Percentiles rank a stretch among this genome's conserved stretches.
Evolutionary conservation across 2,113 vertebrate species (phyloP).

Genomic region (Gasterosteus nipponicus): DNA sequence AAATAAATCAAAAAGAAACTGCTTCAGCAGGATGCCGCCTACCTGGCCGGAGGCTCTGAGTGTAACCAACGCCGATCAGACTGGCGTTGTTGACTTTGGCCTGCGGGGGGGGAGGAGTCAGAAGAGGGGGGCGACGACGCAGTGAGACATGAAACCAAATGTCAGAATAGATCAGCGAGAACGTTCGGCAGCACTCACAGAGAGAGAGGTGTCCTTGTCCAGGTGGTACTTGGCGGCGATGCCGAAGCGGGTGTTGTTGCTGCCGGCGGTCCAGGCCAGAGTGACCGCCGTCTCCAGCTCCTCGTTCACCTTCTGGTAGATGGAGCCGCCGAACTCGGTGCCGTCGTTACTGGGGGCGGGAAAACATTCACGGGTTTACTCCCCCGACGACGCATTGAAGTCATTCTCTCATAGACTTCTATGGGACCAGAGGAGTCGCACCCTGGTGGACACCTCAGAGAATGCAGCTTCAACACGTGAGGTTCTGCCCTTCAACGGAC

Average conservation of each 20-base stretch:
- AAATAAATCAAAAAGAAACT: background rate
- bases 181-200: constrained; percentile 81
- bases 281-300: constrained; percentile 92
- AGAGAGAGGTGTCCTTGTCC: constrained; percentile 88
- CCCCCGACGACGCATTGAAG: too few species aligned
- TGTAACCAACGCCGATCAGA: constrained; percentile 94
- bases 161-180: background rate
- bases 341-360: constrained; percentile 88
- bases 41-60: constrained; percentile 93
- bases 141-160: background rate
- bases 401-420: background rate
- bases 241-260: constrained; percentile 97
- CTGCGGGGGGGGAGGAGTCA: constrained; percentile 66
- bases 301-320: constrained; percentile 95
- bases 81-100: constrained; percentile 98
- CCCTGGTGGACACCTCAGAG: too few species aligned
- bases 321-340: constrained; percentile 94
- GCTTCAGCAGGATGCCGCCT: background rate
- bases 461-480: too few species aligned
- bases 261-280: constrained; percentile 96
- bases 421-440: background rate
- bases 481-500: too few species aligned
- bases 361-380: background rate
- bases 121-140: background rate
- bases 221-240: constrained; percentile 92